Percentiles rank a stretch among this genome's conserved stretches.
phyloP scores from a whole-genome alignment of 35 echinoderm and acorn worm genomes.

The Apostichopus californicus region DNA sequence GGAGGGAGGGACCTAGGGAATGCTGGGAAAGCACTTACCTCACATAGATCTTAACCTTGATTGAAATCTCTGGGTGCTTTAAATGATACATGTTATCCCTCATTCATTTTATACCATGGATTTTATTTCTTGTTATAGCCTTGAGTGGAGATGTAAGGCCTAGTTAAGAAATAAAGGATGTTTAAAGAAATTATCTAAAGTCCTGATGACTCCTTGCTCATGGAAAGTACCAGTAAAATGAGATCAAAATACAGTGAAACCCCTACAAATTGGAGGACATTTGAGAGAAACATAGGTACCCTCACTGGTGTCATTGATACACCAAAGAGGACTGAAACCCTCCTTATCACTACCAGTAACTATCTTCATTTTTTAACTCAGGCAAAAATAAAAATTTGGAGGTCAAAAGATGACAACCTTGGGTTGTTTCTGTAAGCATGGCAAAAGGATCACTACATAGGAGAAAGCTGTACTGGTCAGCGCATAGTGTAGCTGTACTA shows the following conservation, averaged over 20 bases:
- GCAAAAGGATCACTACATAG: no score
- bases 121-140: not conserved
- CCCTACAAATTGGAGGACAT: not conserved
- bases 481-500: no score
- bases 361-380: not conserved
- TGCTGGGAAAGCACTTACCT: no score
- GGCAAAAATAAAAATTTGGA: not conserved
- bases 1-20: no score
- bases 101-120: not conserved
- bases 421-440: not conserved
- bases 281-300: constrained; percentile 3
- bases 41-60: no score
- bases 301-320: not conserved
- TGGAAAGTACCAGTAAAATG: not conserved
- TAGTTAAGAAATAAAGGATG: not conserved
- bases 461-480: no score
- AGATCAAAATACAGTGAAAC: not conserved
- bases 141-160: not conserved
- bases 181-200: not conserved
- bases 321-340: not conserved
- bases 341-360: not conserved
- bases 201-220: not conserved
- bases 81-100: no score
- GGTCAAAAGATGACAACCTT: not conserved
- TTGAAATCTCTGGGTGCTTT: no score